Percentiles rank a stretch among this genome's conserved stretches.
These are phyloP conservation scores for Poeciliopsis gracilis DNA, from an alignment of 2,797 vertebrate species.

Conservation along the genomic window DNA sequence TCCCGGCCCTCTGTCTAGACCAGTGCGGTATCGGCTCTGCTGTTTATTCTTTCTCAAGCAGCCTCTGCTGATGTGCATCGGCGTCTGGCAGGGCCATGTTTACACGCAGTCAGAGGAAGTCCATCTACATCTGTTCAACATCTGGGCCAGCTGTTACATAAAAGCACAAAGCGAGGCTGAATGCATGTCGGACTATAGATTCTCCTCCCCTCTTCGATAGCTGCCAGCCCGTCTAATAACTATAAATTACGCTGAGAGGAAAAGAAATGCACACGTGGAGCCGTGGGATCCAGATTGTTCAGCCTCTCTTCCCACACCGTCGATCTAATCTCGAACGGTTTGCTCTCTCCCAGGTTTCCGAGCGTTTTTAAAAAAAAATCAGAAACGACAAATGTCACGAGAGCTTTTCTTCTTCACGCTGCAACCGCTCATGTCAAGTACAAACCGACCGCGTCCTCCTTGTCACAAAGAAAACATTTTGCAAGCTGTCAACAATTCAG, in stretches of 20 bases:
- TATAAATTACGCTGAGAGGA: slow-evolving; percentile 19
- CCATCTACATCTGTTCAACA: slow-evolving; percentile 78
- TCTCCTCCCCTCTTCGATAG: slow-evolving; percentile 47
- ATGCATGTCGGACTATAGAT: slow-evolving; percentile 58
- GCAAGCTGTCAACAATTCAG: slow-evolving; percentile 30
- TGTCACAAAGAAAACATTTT: slow-evolving; percentile 20
- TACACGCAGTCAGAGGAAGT: slow-evolving; percentile 65
- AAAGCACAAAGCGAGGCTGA: slow-evolving; percentile 57
- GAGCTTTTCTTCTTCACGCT: slow-evolving; percentile 18
- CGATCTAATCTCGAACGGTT: slow-evolving; percentile 25
- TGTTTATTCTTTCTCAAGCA: slow-evolving; percentile 43
- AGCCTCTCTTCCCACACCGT: neutral
- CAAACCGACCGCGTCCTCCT: slow-evolving; percentile 11
- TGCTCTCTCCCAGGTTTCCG: neutral
- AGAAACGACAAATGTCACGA: slow-evolving; percentile 29
- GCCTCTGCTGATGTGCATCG: slow-evolving; percentile 51
- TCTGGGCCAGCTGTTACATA: slow-evolving; percentile 75
- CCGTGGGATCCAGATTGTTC: slow-evolving; percentile 31
- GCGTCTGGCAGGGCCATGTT: slow-evolving; percentile 53
- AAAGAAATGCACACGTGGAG: slow-evolving; percentile 39
- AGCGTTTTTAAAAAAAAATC: slow-evolving; percentile 16
- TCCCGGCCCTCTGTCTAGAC: slow-evolving; percentile 40
- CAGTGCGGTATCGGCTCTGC: slow-evolving; percentile 8
- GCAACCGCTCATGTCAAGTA: slow-evolving; percentile 39
- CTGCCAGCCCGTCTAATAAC: slow-evolving; percentile 38